A percentile compares a stretch with the other conserved stretches of the same genome.
phyloP scores from a whole-genome alignment of 2,888 invertebrate species.

The Sesia apiformis region DNA sequence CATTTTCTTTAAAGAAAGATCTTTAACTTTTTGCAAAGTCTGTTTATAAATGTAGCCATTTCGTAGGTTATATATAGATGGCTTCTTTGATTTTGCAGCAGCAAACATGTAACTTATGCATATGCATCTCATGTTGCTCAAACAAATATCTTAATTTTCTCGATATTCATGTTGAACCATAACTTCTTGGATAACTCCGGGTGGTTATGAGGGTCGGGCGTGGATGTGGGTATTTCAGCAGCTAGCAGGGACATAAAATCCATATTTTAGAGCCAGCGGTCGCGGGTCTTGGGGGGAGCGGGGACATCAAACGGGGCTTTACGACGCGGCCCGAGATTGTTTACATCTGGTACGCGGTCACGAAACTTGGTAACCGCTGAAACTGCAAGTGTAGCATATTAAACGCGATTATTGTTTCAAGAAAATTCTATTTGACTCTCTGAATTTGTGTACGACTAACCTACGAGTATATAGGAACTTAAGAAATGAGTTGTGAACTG shows the following conservation, averaged over 20 bases:
- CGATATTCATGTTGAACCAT: not conserved
- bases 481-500: no score
- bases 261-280: constrained; percentile 64
- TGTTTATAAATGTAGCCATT: no score
- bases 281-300: constrained; percentile 27
- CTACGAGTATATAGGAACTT: no score
- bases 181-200: not conserved
- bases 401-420: constrained; percentile 24
- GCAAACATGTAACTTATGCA: no score
- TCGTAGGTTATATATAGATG: no score
- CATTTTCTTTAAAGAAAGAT: no score
- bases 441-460: no score
- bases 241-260: constrained; percentile 64
- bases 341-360: constrained; percentile 68
- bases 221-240: constrained; percentile 64
- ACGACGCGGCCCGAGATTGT: constrained; percentile 68
- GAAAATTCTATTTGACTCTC: no score
- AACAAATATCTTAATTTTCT: no score
- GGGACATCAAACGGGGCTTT: constrained; percentile 71
- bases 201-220: constrained; percentile 55
- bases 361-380: constrained; percentile 66
- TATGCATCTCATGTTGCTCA: no score
- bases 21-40: no score
- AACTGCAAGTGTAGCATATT: constrained; percentile 38
- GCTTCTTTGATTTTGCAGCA: no score